A percentile compares a stretch with the other conserved stretches of the same genome.
These are phyloP conservation scores for Syngnathoides biaculeatus DNA, from an alignment of 2,113 vertebrate species.

Conservation along the genomic window DNA sequence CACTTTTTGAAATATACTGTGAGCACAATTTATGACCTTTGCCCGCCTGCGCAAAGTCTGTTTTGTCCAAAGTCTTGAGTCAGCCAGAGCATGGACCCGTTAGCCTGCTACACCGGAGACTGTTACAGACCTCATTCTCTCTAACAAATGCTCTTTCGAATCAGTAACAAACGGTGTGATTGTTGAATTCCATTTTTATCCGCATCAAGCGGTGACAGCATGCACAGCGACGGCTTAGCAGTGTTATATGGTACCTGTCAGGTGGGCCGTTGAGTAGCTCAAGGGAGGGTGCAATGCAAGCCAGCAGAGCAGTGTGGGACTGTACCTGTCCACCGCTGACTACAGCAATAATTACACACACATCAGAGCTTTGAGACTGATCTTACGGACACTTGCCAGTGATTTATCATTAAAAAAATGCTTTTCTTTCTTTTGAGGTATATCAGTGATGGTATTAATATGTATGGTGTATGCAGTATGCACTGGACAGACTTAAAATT, in stretches of 20 bases:
- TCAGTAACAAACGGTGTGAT: constrained; percentile 40
- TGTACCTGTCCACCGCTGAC: constrained; percentile 20
- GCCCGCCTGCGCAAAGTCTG: constrained; percentile 11
- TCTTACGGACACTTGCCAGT: not conserved
- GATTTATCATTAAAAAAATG: constrained; percentile 1
- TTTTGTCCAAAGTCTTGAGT: constrained; percentile 34
- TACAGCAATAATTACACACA: not conserved
- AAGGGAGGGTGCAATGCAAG: constrained; percentile 5
- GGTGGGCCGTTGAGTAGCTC: constrained; percentile 24
- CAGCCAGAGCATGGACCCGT: constrained; percentile 11
- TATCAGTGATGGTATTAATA: constrained; percentile 4
- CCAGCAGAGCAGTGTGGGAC: not conserved
- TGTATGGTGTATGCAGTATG: too few relatives aligned
- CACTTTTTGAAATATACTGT: not conserved
- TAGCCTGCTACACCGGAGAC: constrained; percentile 36
- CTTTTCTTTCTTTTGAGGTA: not conserved
- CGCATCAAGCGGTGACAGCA: constrained; percentile 49
- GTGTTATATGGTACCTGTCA: constrained; percentile 51
- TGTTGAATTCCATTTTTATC: constrained; percentile 62
- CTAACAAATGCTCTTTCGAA: constrained; percentile 46
- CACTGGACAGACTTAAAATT: too few relatives aligned
- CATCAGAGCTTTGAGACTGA: constrained; percentile 1
- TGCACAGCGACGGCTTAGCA: constrained; percentile 37
- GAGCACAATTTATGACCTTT: constrained; percentile 4
- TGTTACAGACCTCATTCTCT: constrained; percentile 47